phyloP scores from a whole-genome alignment of 2,797 vertebrate genomes.

The Stomatorhinus walkeri region DNA sequence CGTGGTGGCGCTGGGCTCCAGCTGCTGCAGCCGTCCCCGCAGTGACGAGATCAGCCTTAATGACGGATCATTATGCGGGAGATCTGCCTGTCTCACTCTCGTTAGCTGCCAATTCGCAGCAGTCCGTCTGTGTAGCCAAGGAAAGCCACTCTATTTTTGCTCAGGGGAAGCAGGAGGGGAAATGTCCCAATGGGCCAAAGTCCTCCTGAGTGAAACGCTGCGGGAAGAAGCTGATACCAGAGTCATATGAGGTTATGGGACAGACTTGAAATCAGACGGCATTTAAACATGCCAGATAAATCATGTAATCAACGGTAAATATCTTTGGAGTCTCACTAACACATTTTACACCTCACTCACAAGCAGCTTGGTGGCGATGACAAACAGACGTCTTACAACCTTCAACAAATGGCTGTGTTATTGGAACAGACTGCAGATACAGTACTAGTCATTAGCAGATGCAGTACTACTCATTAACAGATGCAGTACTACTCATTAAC shows the following conservation, averaged over 20 bases:
- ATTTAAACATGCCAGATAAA: not conserved
- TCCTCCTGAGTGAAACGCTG: conserved; percentile 18
- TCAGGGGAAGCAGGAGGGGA: not conserved
- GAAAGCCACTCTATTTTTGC: conserved; percentile 29
- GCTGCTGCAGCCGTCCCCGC: conserved; percentile 25
- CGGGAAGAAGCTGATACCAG: not conserved
- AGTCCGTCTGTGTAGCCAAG: conserved; percentile 28
- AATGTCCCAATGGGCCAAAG: not conserved
- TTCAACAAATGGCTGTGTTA: not conserved
- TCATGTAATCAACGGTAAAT: not conserved
- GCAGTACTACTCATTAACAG: not conserved
- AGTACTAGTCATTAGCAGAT: not conserved
- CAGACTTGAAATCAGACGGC: not conserved
- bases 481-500: not conserved
- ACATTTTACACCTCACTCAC: not conserved
- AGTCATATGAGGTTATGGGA: not conserved
- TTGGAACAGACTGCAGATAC: not conserved
- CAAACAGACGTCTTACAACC: not conserved
- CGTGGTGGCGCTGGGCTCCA: conserved; percentile 29
- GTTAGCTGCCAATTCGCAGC: conserved; percentile 49
- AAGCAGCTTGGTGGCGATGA: not conserved
- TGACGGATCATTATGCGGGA: conserved; percentile 49
- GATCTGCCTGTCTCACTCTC: conserved; percentile 44
- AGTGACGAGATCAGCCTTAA: conserved; percentile 42
- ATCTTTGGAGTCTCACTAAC: not conserved